Evolutionary conservation across 1,140 invertebrate genomes (phyloP), one percentile per base, ranked within the genome.

Genomic region (Diachasmimorpha longicaudata): DNA sequence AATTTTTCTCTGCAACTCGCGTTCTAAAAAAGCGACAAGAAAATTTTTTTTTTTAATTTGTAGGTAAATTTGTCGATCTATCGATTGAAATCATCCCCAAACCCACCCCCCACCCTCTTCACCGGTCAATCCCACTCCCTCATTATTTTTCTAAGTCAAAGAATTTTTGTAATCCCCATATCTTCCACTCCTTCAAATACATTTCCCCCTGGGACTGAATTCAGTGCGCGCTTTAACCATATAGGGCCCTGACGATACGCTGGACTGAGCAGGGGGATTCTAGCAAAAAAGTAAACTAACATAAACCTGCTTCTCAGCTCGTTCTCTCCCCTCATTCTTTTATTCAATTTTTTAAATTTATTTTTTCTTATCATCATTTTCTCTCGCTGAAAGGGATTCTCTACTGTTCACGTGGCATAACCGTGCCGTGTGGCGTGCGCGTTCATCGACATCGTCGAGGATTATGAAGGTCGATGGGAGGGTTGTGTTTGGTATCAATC

Each of bases 161-260:
- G 13, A 42, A 42, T 42, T 10, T 42, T 42, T 42, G 11, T 42
- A 42, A 1, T 42, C 9, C 39, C 39, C 39, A 13, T 42, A 42
- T 42, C 39, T 42, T 16, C n/a, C 2, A 52, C n/a, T 52, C 14
- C n/a, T 52, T 52, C 48, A 52, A 16, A 16, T n/a, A 31, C 48
- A 31, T 25, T 63, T 63, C 58, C 21, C 58, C 21, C 58, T 19
- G 58, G 58, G 58, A 63, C 23, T 63, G 19, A 25, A 31, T 63
- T 25, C 58, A 63, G 23, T 63, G 58, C 10, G 23, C 14, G 58
- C 58, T 74, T 76, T 72, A 76, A 67, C 84, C 84, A 83, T 85
- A 86, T 86, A 85, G 84, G 83, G 83, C 85, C 79, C 82, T 79
- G 78, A 21, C 70, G 81, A 80, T 81, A 81, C 80, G 83, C 74